phyloP scores from a whole-genome alignment of 2,797 vertebrate genomes.

The Pseudotriccus pelzelni region DNA sequence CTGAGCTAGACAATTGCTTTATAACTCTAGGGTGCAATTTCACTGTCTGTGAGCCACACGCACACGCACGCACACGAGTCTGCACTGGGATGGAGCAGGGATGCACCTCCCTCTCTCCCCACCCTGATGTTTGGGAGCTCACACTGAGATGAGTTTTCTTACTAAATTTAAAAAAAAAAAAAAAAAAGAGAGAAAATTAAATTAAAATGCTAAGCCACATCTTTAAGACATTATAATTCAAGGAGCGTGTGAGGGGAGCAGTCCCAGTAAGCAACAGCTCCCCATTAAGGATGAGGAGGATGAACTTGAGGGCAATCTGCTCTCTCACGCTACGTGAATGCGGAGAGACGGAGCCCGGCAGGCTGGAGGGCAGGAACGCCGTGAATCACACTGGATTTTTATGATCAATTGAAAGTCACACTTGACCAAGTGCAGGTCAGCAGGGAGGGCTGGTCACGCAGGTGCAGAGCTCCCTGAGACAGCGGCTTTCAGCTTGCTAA shows the following conservation, averaged over 20 bases:
- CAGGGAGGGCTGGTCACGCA: neutral
- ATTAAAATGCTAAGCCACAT: neutral
- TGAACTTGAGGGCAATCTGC: slow-evolving; percentile 32
- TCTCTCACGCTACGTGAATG: neutral
- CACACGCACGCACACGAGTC: slow-evolving; percentile 30
- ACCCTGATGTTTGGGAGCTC: neutral
- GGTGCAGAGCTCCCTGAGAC: neutral
- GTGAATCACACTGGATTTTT: slow-evolving; percentile 30
- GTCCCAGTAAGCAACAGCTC: neutral
- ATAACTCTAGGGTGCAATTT: slow-evolving; percentile 77
- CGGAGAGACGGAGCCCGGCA: neutral
- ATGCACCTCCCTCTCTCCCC: neutral
- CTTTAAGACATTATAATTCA: neutral
- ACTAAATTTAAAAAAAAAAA: neutral
- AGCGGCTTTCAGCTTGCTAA: neutral
- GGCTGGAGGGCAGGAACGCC: slow-evolving; percentile 25
- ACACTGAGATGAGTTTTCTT: neutral
- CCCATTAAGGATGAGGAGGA: slow-evolving; percentile 4
- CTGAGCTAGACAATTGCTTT: slow-evolving; percentile 75
- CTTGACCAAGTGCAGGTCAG: slow-evolving; percentile 24
- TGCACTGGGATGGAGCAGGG: neutral
- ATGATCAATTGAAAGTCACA: slow-evolving; percentile 48
- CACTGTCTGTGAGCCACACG: slow-evolving; percentile 68
- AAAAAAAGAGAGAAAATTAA: neutral
- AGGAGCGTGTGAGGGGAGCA: neutral